Percentiles rank a stretch among this genome's conserved stretches.
These are phyloP conservation scores for Eidolon helvum DNA, from an alignment of 2,113 vertebrate species.

Conservation along the genomic window DNA sequence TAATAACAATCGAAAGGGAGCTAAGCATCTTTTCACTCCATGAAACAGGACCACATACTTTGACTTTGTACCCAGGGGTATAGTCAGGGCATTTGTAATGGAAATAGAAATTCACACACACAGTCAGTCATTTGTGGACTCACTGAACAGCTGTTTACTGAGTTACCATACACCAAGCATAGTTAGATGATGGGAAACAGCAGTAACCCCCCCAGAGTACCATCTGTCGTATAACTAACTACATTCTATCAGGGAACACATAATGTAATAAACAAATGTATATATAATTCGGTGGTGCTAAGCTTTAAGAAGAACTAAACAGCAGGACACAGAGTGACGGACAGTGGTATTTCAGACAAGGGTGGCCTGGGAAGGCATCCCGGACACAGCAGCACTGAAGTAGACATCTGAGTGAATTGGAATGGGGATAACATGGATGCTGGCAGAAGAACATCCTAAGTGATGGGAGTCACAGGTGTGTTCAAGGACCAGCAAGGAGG, in stretches of 20 bases:
- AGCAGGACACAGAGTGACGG: not conserved
- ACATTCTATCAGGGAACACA: not conserved
- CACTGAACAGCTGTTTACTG: too few relatives aligned
- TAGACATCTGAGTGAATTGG: not conserved
- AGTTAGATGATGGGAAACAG: not conserved
- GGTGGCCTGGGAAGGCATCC: not conserved
- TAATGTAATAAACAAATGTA: not conserved
- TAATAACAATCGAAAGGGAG: not conserved
- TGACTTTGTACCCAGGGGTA: not conserved
- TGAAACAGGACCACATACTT: not conserved
- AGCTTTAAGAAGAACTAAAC: not conserved
- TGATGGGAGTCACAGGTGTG: not conserved
- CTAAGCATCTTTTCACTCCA: not conserved
- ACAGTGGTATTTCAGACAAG: not conserved
- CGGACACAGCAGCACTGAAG: not conserved
- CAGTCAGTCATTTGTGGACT: not conserved
- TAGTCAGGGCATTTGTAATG: not conserved
- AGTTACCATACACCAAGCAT: not conserved
- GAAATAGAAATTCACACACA: not conserved
- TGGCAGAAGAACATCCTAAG: not conserved
- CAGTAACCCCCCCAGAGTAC: not conserved
- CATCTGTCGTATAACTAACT: not conserved
- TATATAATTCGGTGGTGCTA: not conserved
- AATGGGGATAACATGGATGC: not conserved
- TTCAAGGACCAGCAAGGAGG: not conserved